phyloP scores from a whole-genome alignment of 2,113 vertebrate species.

The Nerophis lumbriciformis region DNA sequence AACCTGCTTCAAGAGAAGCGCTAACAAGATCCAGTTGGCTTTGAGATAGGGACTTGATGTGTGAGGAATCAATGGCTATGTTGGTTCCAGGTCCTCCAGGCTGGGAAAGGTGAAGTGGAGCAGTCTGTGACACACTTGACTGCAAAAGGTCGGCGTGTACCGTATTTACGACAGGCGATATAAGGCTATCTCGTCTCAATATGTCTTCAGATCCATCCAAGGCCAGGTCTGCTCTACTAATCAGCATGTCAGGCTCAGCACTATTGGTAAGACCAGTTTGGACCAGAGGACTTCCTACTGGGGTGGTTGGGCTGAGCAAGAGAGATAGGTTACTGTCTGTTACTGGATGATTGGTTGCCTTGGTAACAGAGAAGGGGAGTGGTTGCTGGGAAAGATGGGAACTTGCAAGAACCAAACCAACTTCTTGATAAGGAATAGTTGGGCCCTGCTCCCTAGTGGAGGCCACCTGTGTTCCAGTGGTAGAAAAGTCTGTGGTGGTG shows the following conservation, averaged over 20 bases:
- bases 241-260: neutral
- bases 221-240: constrained; percentile 15
- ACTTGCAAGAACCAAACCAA: constrained; percentile 12
- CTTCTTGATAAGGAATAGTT: constrained; percentile 13
- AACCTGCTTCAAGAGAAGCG: constrained; percentile 5
- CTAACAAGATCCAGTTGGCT: constrained; percentile 12
- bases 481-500: neutral
- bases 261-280: constrained; percentile 6
- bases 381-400: constrained; percentile 17
- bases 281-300: constrained; percentile 14
- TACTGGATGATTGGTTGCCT: constrained; percentile 21
- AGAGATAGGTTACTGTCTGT: constrained; percentile 28
- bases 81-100: constrained; percentile 3
- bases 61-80: constrained; percentile 7
- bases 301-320: neutral
- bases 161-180: constrained; percentile 8
- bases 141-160: constrained; percentile 15
- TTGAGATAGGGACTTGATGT: constrained; percentile 12
- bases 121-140: neutral
- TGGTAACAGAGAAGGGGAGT: constrained; percentile 6
- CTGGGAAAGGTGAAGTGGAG: constrained; percentile 12
- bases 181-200: constrained; percentile 2
- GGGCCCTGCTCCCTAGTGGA: constrained; percentile 10
- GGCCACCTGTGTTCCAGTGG: neutral
- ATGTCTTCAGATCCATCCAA: constrained; percentile 3